These are phyloP conservation scores for Syngnathus rostellatus DNA, from an alignment of 2,797 vertebrate genomes.

Conservation along the genomic window DNA sequence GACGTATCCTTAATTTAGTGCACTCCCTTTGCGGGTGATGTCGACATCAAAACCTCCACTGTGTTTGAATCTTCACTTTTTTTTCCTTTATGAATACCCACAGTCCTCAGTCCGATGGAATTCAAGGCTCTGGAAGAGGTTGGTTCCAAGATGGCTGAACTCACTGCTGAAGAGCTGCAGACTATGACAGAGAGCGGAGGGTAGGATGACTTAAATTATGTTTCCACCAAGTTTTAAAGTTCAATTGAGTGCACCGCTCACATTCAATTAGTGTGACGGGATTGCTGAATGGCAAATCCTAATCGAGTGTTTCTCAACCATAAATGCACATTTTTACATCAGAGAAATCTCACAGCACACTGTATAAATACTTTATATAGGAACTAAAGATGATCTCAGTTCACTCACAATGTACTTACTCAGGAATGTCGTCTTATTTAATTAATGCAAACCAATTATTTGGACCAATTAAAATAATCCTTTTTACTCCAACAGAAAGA, in stretches of 20 bases:
- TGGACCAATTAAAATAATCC: too few species aligned
- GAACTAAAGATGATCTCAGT: too few species aligned
- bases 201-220: constrained; percentile 48
- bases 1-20: constrained; percentile 79
- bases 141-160: constrained; percentile 66
- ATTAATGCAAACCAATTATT: too few species aligned
- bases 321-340: neutral
- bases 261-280: neutral
- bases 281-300: neutral
- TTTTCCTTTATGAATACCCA: neutral
- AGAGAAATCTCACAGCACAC: neutral
- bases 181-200: constrained; percentile 71
- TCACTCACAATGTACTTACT: too few species aligned
- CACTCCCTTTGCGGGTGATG: neutral
- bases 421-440: too few species aligned
- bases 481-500: too few species aligned
- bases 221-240: neutral
- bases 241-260: neutral
- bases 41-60: neutral
- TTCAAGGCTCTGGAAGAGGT: constrained; percentile 69
- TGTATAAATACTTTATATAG: too few species aligned
- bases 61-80: neutral
- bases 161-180: constrained; percentile 70
- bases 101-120: constrained; percentile 79
- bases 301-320: neutral